These are phyloP conservation scores for Malthinus seriepunctatus DNA, from an alignment of 2,888 invertebrate genomes.

Conservation along the genomic window DNA sequence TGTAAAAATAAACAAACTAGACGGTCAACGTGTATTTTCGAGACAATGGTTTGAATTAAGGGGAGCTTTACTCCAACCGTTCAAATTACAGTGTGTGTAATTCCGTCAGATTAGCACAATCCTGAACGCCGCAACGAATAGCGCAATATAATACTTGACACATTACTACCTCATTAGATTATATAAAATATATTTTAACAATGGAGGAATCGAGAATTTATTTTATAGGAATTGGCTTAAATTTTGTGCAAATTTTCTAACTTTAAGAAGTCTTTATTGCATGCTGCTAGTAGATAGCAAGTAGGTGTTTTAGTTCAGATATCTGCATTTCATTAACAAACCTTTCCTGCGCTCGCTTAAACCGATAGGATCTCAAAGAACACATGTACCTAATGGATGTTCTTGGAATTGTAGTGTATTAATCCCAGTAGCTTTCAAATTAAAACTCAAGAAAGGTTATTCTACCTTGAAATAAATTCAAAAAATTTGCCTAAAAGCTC, in stretches of 20 bases:
- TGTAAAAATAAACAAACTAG: slow-evolving; percentile 24
- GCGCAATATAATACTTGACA: slow-evolving; percentile 53
- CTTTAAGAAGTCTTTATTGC: slow-evolving; percentile 13
- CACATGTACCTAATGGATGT: slow-evolving; percentile 30
- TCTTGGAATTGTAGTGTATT: slow-evolving; percentile 29
- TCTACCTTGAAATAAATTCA: too few species aligned
- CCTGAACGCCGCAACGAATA: slow-evolving; percentile 52
- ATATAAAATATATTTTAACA: slow-evolving; percentile 13
- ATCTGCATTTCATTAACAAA: slow-evolving; percentile 35
- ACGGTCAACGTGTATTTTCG: slow-evolving; percentile 42
- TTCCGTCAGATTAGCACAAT: slow-evolving; percentile 56
- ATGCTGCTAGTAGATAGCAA: slow-evolving; percentile 24
- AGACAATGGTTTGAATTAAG: slow-evolving; percentile 53
- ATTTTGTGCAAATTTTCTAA: too few species aligned
- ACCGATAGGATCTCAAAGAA: slow-evolving; percentile 30
- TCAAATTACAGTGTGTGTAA: slow-evolving; percentile 53
- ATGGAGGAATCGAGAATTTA: background rate
- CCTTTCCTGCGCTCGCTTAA: slow-evolving; percentile 31
- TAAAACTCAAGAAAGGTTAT: slow-evolving; percentile 9
- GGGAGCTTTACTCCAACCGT: slow-evolving; percentile 47
- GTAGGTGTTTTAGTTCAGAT: slow-evolving; percentile 31
- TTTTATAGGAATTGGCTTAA: too few species aligned
- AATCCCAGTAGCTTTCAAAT: slow-evolving; percentile 24
- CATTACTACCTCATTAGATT: slow-evolving; percentile 55
- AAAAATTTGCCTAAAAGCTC: slow-evolving; percentile 12